phyloP scores from a whole-genome alignment of 2,888 invertebrate species.

The Eledona agricola region DNA sequence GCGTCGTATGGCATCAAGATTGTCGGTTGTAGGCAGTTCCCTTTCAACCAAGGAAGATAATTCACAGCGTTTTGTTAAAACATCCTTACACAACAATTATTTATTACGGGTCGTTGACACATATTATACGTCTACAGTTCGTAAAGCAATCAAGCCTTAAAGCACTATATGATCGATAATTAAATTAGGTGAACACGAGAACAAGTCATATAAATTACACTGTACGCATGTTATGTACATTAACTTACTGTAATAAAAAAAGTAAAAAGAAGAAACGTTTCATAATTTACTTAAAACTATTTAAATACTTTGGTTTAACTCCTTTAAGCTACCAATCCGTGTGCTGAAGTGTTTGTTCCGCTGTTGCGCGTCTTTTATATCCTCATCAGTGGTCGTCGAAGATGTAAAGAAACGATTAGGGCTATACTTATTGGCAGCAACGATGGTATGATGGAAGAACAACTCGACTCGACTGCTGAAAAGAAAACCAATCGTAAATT shows the following conservation, averaged over 20 bases:
- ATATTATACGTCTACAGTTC: background rate
- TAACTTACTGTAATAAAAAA: constrained; percentile 19
- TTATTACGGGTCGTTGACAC: background rate
- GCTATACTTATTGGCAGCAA: constrained; percentile 44
- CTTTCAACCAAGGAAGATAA: constrained; percentile 2
- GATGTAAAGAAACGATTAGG: constrained; percentile 39
- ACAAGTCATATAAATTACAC: constrained; percentile 40
- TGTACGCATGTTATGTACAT: constrained; percentile 24
- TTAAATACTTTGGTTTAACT: constrained; percentile 53
- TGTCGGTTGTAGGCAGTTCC: constrained; percentile 25
- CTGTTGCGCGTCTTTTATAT: constrained; percentile 31
- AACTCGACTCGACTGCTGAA: constrained; percentile 40
- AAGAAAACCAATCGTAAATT: too few relatives aligned
- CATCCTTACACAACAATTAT: background rate
- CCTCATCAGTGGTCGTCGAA: constrained; percentile 2
- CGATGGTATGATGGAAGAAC: constrained; percentile 7
- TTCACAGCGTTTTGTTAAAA: background rate
- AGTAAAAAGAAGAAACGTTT: constrained; percentile 30
- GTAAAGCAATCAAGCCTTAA: background rate
- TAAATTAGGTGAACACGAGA: constrained; percentile 41
- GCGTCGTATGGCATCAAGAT: constrained; percentile 33
- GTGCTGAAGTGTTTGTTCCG: constrained; percentile 48
- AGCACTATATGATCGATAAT: constrained; percentile 3
- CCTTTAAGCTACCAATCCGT: constrained; percentile 54
- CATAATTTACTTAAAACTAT: constrained; percentile 43